Evolutionary conservation across 1,140 invertebrate genomes (phyloP), one percentile per base, ranked within the genome.

Genomic region (Antheraea mylitta): DNA sequence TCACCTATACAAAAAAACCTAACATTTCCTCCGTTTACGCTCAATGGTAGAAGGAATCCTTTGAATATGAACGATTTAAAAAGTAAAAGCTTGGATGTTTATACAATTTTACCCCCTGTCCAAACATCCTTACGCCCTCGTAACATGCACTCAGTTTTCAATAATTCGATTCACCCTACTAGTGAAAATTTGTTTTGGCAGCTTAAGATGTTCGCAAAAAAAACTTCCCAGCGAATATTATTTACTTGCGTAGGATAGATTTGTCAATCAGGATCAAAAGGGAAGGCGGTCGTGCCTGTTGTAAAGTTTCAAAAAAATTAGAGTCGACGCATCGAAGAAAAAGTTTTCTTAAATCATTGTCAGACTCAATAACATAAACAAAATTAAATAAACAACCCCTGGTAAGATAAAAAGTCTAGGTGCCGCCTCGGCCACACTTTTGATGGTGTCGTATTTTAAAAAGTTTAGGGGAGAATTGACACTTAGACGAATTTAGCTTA

Each of bases 401-500:
- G 66, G 71, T 18, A 71, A 89, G 85, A 90, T 89, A 89, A 90
- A 90, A 90, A 85, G 86, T 89, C 89, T 87, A 90, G 87, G 83
- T 86, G 75, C 18, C 78, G 76, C 72, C 16, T 69, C 82, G 83
- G 90, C 87, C 84, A 82, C 87, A 85, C 81, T 85, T 87, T 84
- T 85, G 86, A 88, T 83, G 86, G 82, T 86, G 82, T 87, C 80
- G 87, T 89, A 81, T 87, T 90, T 91, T 90, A 78, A 81, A 87
- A 75, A 89, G 87, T 83, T 90, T 86, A 80, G 88, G 87, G 89
- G 85, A 88, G 84, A 89, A 84, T 89, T 91, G 89, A 90, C 88
- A 90, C 88, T 92, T 87, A 72, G 83, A 89, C 80, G 87, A 91
- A 86, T 90, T 90, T 91, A 89, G 89, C 85, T 84, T 90, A 82